Evolutionary conservation across 2,113 vertebrate genomes (phyloP).

Genomic region (Trachemys scripta): DNA sequence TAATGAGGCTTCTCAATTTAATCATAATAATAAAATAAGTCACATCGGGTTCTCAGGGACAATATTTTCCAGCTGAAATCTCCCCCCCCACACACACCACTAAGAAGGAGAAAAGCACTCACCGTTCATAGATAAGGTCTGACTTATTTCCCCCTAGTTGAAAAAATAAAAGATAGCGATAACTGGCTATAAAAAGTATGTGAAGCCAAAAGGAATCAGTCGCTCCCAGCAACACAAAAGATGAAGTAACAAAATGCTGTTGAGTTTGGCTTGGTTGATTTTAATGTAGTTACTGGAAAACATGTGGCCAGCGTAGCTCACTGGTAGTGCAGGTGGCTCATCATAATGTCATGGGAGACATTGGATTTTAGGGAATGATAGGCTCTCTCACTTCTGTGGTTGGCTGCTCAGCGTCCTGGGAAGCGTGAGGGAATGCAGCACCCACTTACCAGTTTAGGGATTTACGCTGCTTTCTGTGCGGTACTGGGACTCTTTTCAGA

Average conservation of each 20-base stretch:
- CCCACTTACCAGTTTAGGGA: too few relatives aligned
- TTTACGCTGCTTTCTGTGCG: neutral
- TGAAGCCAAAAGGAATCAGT: neutral
- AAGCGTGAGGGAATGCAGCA: rapidly evolving
- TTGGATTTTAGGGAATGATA: rapidly evolving
- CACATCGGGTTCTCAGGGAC: neutral
- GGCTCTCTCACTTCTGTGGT: rapidly evolving
- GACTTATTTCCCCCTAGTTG: neutral
- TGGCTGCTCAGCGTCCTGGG: rapidly evolving
- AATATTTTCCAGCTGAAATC: rapidly evolving
- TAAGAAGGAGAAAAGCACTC: too few relatives aligned
- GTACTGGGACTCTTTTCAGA: rapidly evolving
- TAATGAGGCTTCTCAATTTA: neutral
- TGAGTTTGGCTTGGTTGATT: neutral
- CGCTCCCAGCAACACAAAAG: neutral
- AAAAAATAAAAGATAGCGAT: neutral
- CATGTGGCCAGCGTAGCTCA: neutral
- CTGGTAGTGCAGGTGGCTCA: neutral
- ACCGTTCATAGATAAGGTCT: neutral
- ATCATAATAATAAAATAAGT: neutral
- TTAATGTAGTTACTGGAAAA: neutral
- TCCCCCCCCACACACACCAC: neutral
- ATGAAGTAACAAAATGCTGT: neutral
- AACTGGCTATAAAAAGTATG: neutral
- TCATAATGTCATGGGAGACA: rapidly evolving